Base-by-base conservation (phyloP, 1,140 invertebrate genomes). In the Triops cancriformis region DNA sequence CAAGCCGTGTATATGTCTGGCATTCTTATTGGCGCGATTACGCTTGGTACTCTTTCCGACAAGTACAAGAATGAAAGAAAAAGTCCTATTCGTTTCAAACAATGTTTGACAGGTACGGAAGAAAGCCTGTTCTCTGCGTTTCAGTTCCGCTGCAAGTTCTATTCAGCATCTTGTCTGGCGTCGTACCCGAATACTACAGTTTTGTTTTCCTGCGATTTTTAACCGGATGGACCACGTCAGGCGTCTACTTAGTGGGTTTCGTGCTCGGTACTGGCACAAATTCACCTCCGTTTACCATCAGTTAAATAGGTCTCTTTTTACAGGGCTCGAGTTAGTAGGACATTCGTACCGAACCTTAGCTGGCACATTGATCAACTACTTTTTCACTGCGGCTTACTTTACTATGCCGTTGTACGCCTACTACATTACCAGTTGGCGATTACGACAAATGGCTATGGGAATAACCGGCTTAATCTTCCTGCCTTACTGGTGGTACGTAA, bases 1-100 rank as follows among this genome's bases (percentile, higher is more conserved):
- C 92, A 94, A 83, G 89, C 93, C 1, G 82, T 94, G 64, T 94
- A 93, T 83, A 94, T 95, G 92, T 84, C 91, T 79, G 94, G 94
- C 78, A 91, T 93, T 72, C 88, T 94, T 82, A 80, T 93, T 79
- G 93, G 93, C 26, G 92, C 92, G 73, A 88, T 94, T 43, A 84
- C 92, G 43, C 92, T 95, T 82, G 92, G 93, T n/a, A 88, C 90
- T 79, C 83, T 95, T 74, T 92, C 93, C 1, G 94, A 96, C 83
- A 95, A 51, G 51, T 79, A 77, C 23, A 43, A 37, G 31, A 37
- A 64, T 64, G 18, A 64, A 1, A 64, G 6, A 23, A 9, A 23
- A 64, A 64, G 18, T 14, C 18, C 51, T 23, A 14, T n/a, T 14
- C 14, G 18, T 64, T 64, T 64, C 14, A 64, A 64, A 23, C 14